Evolutionary conservation across 1,140 invertebrate species (phyloP).

Genomic region (Gonatopus flavifemur): DNA sequence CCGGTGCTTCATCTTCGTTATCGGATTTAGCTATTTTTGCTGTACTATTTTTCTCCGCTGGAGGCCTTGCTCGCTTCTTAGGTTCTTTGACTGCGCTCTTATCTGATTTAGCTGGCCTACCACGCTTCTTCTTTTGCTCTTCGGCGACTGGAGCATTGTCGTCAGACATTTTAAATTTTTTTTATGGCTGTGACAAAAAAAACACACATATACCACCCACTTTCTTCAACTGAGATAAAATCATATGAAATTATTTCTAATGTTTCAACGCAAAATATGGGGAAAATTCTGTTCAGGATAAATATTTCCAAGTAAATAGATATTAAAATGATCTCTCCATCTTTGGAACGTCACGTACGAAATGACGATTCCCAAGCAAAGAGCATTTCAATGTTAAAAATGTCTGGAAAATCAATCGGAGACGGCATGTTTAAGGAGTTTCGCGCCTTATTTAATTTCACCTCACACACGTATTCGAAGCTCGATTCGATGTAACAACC

Average conservation of each 20-base stretch:
- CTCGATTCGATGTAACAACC: too few species aligned
- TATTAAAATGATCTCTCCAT: background rate
- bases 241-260: background rate
- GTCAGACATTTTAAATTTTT: constrained; percentile 50
- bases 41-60: constrained; percentile 50
- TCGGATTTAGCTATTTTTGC: constrained; percentile 49
- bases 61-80: constrained; percentile 53
- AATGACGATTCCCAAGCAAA: too few species aligned
- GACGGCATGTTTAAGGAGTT: too few species aligned
- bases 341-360: too few species aligned
- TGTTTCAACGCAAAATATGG: background rate
- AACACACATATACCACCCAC: background rate
- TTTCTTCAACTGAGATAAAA: background rate
- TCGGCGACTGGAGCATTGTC: constrained; percentile 55
- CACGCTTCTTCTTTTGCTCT: constrained; percentile 56
- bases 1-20: constrained; percentile 52
- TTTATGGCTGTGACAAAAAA: constrained; percentile 15
- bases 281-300: background rate
- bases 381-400: too few species aligned
- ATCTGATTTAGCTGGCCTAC: constrained; percentile 52
- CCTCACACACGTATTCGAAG: too few species aligned
- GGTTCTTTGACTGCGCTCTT: constrained; percentile 51
- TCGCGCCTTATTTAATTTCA: too few species aligned
- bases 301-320: background rate
- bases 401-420: too few species aligned